Evolutionary conservation across 1,140 invertebrate species (phyloP).

Genomic region (Spodoptera frugiperda): DNA sequence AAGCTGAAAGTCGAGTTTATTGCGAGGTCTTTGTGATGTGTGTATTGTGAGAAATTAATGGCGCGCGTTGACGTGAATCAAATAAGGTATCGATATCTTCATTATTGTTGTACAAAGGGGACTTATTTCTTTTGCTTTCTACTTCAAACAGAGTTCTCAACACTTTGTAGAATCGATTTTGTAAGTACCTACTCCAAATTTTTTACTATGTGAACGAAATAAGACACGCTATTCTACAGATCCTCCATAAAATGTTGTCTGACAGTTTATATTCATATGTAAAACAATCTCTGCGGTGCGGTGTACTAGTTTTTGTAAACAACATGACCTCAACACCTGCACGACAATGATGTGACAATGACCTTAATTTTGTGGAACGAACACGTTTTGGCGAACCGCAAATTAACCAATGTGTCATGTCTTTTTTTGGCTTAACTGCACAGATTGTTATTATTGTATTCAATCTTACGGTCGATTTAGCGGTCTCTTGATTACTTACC

Average conservation of each 20-base stretch:
- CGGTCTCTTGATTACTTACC: no score
- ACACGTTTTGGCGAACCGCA: background rate
- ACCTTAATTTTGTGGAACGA: conserved; percentile 21
- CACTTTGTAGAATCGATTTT: no score
- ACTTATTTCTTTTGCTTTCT: background rate
- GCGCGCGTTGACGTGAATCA: background rate
- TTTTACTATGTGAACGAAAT: background rate
- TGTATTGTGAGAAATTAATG: conserved; percentile 3
- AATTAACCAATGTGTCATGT: conserved; percentile 18
- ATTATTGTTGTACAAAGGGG: background rate
- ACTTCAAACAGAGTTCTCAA: no score
- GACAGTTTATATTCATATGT: conserved; percentile 14
- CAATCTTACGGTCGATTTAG: background rate
- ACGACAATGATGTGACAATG: conserved; percentile 24
- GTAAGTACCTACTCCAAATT: no score
- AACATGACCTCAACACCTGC: conserved; percentile 33
- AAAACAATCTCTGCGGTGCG: conserved; percentile 1
- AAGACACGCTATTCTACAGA: background rate
- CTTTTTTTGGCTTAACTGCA: background rate
- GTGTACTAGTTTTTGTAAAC: conserved; percentile 10
- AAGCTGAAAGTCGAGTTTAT: background rate
- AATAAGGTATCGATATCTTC: background rate
- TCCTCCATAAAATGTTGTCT: background rate
- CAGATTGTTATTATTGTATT: background rate
- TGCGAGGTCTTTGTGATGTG: background rate